A percentile compares a stretch with the other conserved stretches of the same genome.
phyloP scores from a whole-genome alignment of 2,888 invertebrate species.

The Cancer borealis region DNA sequence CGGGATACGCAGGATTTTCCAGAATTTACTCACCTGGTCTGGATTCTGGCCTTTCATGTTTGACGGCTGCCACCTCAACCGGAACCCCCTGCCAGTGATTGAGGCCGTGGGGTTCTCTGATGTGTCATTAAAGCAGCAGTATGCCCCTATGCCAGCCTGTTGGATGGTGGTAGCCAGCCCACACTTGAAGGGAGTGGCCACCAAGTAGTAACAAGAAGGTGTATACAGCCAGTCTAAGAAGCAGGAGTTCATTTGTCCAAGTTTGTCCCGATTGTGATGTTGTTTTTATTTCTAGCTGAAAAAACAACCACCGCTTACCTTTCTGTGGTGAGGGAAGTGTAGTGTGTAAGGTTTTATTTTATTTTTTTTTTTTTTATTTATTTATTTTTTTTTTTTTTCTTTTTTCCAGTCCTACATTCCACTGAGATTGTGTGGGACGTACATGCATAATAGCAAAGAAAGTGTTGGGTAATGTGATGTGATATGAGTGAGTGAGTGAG shows the following conservation, averaged over 20 bases:
- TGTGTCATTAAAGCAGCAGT: conserved; percentile 38
- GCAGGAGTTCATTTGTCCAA: background rate
- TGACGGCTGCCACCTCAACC: conserved; percentile 62
- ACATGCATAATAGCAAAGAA: background rate
- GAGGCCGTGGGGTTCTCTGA: conserved; percentile 53
- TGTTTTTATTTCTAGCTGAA: background rate
- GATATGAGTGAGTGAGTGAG: background rate
- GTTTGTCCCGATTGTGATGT: background rate
- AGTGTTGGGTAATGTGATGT: background rate
- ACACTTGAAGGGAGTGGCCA: conserved; percentile 56
- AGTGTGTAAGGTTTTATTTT: too few species aligned
- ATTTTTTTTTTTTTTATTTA: too few species aligned
- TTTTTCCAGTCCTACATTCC: too few species aligned
- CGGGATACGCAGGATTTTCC: conserved; percentile 15
- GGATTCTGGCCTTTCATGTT: conserved; percentile 65
- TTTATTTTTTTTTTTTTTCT: background rate
- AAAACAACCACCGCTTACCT: too few species aligned
- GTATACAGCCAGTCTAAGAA: background rate
- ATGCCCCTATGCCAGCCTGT: conserved; percentile 61
- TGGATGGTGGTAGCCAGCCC: conserved; percentile 49
- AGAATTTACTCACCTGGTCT: conserved; percentile 43
- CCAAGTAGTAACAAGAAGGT: conserved; percentile 44
- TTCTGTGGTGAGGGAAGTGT: too few species aligned
- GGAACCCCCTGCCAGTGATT: conserved; percentile 61
- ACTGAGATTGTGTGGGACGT: too few species aligned